Evolutionary conservation across 2,113 vertebrate species (phyloP).

Genomic region (Syrmaticus mikado): DNA sequence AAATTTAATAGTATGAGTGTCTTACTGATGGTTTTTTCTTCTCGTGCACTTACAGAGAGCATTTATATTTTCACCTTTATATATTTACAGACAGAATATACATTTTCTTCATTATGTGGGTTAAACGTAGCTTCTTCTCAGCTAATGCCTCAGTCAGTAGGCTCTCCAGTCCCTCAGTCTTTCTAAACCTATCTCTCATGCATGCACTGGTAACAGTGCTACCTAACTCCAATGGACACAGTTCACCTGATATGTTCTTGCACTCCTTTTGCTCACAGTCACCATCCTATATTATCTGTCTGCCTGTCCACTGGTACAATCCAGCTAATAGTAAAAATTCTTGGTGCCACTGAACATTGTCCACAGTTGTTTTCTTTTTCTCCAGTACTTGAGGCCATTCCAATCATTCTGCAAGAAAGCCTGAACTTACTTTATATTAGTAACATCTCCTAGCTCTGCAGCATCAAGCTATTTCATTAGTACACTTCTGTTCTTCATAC

Average conservation of each 20-base stretch:
- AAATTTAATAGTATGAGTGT: neutral
- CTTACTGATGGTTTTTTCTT: neutral
- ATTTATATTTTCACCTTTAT: neutral
- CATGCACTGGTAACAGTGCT: neutral
- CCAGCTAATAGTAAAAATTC: neutral
- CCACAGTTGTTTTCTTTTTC: constrained; percentile 22
- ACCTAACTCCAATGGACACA: neutral
- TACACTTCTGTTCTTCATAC: neutral
- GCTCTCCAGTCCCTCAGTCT: neutral
- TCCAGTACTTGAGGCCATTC: neutral
- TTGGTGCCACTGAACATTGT: neutral
- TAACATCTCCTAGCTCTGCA: neutral
- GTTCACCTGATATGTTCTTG: neutral
- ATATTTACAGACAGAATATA: neutral
- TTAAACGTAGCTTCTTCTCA: neutral
- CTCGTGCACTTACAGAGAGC: neutral
- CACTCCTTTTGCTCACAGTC: neutral
- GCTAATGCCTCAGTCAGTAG: neutral
- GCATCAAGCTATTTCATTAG: neutral
- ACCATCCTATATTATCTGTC: neutral
- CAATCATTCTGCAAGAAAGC: neutral
- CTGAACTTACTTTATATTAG: neutral
- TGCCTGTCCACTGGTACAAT: neutral
- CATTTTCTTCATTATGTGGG: neutral
- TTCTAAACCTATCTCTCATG: neutral